Evolutionary conservation across 1,140 invertebrate genomes (phyloP).

Genomic region (Eulimnadia texana): DNA sequence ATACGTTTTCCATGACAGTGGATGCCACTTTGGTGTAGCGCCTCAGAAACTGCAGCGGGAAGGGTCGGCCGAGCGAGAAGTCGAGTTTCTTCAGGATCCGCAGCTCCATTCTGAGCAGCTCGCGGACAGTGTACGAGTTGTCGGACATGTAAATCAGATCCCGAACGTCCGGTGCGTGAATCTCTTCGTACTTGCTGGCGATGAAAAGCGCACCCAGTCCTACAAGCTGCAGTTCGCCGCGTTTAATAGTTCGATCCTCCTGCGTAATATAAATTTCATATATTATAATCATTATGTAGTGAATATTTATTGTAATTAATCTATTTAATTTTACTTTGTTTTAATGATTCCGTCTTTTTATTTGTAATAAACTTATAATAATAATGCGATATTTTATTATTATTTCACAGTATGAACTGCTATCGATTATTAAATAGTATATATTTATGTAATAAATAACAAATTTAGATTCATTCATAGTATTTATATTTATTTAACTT

Average conservation of each 20-base stretch:
- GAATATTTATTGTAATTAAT: too few relatives aligned
- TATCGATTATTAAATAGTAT: too few relatives aligned
- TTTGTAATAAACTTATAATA: too few relatives aligned
- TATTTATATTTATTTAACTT: too few relatives aligned
- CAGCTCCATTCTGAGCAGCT: constrained; percentile 73
- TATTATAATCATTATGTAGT: background rate
- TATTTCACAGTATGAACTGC: too few relatives aligned
- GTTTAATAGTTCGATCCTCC: constrained; percentile 39
- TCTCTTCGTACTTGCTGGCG: constrained; percentile 91
- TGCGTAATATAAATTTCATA: constrained; percentile 19
- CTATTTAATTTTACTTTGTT: too few relatives aligned
- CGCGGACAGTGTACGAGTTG: constrained; percentile 61
- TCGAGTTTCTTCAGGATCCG: constrained; percentile 56
- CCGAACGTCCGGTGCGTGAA: constrained; percentile 67
- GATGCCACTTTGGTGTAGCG: constrained; percentile 56
- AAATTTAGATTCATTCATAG: too few relatives aligned
- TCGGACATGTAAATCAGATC: constrained; percentile 91
- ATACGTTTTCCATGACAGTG: constrained; percentile 31
- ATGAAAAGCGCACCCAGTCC: constrained; percentile 83
- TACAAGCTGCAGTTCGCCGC: constrained; percentile 68
- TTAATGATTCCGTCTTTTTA: too few relatives aligned
- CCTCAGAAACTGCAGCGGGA: constrained; percentile 76
- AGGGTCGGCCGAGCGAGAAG: constrained; percentile 67
- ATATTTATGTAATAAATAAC: too few relatives aligned
- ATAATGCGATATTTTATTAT: too few relatives aligned